Evolutionary conservation across 2,888 invertebrate genomes (phyloP), one percentile per base, ranked within the genome.

Genomic region (Anthrax anthrax): DNA sequence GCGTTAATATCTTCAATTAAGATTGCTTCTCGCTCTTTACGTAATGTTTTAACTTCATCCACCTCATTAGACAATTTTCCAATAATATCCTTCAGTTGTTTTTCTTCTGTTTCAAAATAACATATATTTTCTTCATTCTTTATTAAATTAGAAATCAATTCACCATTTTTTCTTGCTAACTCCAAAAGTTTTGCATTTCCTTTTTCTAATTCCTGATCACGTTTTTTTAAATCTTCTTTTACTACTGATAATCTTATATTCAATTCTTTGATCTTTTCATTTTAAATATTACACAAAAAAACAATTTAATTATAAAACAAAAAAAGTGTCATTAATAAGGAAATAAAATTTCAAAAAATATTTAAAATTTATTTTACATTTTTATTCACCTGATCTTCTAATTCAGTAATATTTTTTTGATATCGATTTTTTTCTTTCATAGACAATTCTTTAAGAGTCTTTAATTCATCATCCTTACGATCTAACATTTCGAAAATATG

Each of bases 241-340:
- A 51, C 42, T 8, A 50, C 8, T 19, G 46, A 43, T 29, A 47
- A 51, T 45, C 49, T 47, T 18, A 47, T 46, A 45, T 51, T 43
- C 29, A 47, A 46, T 43, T 50, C 43, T 23, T 48, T 52, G 13
- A 51, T 42, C 48, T 52, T 4, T n/a, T n/a, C n/a, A n/a, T n/a
- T n/a, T n/a, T 23, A 8, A 23, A 23, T 6, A 23, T 23, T 23
- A 23, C 4, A 23, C 4, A 37, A 16, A 37, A 44, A 44, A 44
- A 46, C 13, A 32, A n/a, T n/a, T n/a, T n/a, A n/a, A n/a, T n/a
- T n/a, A n/a, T n/a, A n/a, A n/a, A n/a, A n/a, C n/a, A n/a, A n/a
- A n/a, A n/a, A n/a, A n/a, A n/a, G n/a, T n/a, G n/a, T n/a, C n/a
- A n/a, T n/a, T n/a, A n/a, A n/a, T n/a, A n/a, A n/a, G n/a, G n/a